phyloP scores from a whole-genome alignment of 2,797 vertebrate genomes.

The Momotus momota region DNA sequence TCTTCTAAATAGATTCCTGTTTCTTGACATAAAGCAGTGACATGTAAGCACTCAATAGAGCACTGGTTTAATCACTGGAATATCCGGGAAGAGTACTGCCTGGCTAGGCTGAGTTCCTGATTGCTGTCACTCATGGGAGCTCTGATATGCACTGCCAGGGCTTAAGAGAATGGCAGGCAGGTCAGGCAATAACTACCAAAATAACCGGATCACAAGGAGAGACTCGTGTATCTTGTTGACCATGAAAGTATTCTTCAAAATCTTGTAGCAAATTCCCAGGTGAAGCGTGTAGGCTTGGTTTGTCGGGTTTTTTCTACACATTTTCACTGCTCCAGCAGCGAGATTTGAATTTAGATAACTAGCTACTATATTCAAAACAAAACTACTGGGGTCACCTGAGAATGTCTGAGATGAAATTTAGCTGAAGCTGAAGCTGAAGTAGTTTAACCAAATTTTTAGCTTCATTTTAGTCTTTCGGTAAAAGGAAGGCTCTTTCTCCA shows the following conservation, averaged over 20 bases:
- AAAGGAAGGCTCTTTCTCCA: slow-evolving; percentile 1
- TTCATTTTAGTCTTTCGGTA: neutral
- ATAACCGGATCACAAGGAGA: neutral
- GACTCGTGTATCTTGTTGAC: neutral
- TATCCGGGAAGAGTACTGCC: neutral
- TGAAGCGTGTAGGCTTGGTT: neutral
- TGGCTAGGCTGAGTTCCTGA: neutral
- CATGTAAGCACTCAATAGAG: neutral
- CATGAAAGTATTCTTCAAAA: neutral
- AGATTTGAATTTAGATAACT: neutral
- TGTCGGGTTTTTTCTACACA: neutral
- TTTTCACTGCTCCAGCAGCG: neutral
- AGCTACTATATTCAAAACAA: slow-evolving; percentile 4
- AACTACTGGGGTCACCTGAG: slow-evolving; percentile 32
- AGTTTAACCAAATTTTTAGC: slow-evolving; percentile 13
- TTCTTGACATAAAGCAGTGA: neutral
- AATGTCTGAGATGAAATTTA: neutral
- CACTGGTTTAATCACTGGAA: neutral
- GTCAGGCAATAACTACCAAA: neutral
- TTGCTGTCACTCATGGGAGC: fast-evolving
- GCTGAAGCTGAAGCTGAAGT: neutral
- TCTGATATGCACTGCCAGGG: neutral
- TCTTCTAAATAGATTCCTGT: neutral
- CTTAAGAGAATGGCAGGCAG: neutral
- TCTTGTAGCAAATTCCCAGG: neutral